phyloP scores from a whole-genome alignment of 2,888 invertebrate species.

The Atrina japonica region DNA sequence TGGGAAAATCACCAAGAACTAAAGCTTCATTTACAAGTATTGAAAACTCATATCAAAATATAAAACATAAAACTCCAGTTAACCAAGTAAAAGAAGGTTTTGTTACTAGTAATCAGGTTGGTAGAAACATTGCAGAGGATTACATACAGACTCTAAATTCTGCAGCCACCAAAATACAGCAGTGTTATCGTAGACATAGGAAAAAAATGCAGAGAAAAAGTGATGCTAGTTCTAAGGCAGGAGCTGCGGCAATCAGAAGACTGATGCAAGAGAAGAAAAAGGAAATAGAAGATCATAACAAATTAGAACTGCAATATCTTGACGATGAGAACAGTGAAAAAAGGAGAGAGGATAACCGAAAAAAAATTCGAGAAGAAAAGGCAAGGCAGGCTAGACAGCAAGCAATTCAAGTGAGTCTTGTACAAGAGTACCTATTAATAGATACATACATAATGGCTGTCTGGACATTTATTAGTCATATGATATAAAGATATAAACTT shows the following conservation, averaged over 20 bases:
- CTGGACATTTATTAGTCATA: too few species aligned
- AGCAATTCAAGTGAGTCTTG: slow-evolving; percentile 76
- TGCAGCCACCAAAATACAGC: slow-evolving; percentile 76
- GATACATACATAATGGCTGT: too few species aligned
- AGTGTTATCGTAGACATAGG: slow-evolving; percentile 72
- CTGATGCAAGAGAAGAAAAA: slow-evolving; percentile 73
- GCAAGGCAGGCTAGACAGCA: slow-evolving; percentile 74
- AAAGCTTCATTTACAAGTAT: slow-evolving; percentile 75
- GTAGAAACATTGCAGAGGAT: slow-evolving; percentile 70
- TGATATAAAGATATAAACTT: too few species aligned
- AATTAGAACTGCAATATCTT: slow-evolving; percentile 53
- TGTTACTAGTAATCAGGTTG: slow-evolving; percentile 39
- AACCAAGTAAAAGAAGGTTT: slow-evolving; percentile 70
- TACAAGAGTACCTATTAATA: too few species aligned
- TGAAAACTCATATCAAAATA: slow-evolving; percentile 79
- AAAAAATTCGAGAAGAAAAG: slow-evolving; percentile 72
- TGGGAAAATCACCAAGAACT: slow-evolving; percentile 68
- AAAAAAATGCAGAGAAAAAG: slow-evolving; percentile 55
- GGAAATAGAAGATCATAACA: slow-evolving; percentile 58
- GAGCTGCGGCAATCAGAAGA: slow-evolving; percentile 75
- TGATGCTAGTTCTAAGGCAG: slow-evolving; percentile 68
- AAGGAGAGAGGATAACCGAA: slow-evolving; percentile 67
- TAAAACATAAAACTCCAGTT: slow-evolving; percentile 78
- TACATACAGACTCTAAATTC: slow-evolving; percentile 69
- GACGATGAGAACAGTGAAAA: slow-evolving; percentile 59